phyloP scores from a whole-genome alignment of 1,140 invertebrate species.

The Homalodisca vitripennis region DNA sequence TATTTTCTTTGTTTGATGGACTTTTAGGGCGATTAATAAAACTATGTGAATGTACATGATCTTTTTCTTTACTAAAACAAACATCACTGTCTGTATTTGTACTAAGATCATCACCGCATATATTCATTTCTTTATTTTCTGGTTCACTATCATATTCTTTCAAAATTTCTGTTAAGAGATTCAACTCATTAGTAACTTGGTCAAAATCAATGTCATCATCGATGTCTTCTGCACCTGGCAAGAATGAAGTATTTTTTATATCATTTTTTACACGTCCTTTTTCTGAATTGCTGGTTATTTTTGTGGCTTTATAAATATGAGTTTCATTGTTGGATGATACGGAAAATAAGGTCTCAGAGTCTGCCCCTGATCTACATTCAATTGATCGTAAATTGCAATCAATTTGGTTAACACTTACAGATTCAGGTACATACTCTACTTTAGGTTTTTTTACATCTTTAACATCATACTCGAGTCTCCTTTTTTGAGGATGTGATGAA shows the following conservation, averaged over 20 bases:
- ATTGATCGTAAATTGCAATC: too few species aligned
- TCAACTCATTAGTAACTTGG: background rate
- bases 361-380: too few species aligned
- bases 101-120: background rate
- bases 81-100: background rate
- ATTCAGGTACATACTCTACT: background rate
- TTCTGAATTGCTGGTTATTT: background rate
- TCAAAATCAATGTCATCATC: background rate
- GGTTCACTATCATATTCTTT: background rate
- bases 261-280: background rate
- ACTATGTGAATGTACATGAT: background rate
- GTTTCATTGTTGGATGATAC: background rate
- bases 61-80: background rate
- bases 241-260: background rate
- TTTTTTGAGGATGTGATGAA: too few species aligned
- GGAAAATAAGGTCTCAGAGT: too few species aligned
- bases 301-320: background rate
- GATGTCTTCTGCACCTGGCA: background rate
- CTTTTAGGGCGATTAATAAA: too few species aligned
- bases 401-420: too few species aligned
- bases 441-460: background rate
- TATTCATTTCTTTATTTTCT: background rate
- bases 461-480: background rate
- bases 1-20: too few species aligned
- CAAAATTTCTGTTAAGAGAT: background rate